Evolutionary conservation across 2,797 vertebrate species (phyloP).

Genomic region (Discoglossus pictus): DNA sequence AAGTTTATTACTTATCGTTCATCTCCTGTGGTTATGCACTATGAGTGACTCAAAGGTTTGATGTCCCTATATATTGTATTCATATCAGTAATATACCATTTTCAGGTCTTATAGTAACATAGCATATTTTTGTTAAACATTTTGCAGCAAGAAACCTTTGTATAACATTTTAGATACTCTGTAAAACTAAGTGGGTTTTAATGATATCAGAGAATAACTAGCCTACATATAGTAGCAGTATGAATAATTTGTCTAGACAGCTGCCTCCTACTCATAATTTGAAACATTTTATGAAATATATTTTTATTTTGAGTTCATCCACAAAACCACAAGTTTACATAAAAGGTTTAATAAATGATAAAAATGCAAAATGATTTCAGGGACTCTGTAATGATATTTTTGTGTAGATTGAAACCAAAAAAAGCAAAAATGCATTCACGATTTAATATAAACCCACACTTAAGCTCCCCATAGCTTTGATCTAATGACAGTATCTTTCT

Average conservation of each 20-base stretch:
- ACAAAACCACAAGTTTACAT: too few species aligned
- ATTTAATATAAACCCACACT: too few species aligned
- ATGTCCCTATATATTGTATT: conserved; percentile 7
- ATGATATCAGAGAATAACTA: neutral
- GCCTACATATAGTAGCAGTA: neutral
- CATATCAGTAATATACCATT: conserved; percentile 11
- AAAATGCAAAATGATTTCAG: too few species aligned
- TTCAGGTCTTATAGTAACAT: conserved; percentile 11
- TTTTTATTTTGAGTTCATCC: too few species aligned
- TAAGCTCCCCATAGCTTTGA: too few species aligned
- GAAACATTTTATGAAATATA: neutral
- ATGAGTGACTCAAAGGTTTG: conserved; percentile 38
- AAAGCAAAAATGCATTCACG: too few species aligned
- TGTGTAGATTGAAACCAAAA: too few species aligned
- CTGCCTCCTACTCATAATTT: conserved; percentile 26
- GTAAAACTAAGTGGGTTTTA: neutral
- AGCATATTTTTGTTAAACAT: conserved; percentile 14
- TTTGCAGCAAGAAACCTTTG: neutral
- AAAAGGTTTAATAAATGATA: too few species aligned
- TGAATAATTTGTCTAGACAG: conserved; percentile 39
- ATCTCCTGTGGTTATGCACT: conserved; percentile 18
- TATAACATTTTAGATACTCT: neutral
- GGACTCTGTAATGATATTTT: too few species aligned
- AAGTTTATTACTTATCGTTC: conserved; percentile 18
- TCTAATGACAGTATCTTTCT: too few species aligned